A percentile compares a stretch with the other conserved stretches of the same genome.
phyloP scores from a whole-genome alignment of 2,113 vertebrate species.

The Phalacrocorax carbo region DNA sequence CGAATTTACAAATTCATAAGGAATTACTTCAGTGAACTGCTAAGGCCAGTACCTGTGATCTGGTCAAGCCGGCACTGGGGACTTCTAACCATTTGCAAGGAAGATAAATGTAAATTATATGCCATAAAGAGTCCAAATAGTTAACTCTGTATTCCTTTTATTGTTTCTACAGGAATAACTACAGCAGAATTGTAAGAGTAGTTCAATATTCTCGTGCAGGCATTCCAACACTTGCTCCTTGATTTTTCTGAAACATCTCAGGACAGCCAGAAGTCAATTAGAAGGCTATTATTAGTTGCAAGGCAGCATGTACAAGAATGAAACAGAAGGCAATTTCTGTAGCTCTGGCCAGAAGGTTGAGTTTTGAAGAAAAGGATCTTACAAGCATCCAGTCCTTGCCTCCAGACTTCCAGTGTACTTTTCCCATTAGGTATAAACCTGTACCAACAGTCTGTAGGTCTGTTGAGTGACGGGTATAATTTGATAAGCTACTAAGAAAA shows the following conservation, averaged over 20 bases:
- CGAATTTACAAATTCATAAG: neutral
- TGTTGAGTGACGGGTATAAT: neutral
- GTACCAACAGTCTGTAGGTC: neutral
- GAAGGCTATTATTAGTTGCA: neutral
- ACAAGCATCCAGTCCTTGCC: neutral
- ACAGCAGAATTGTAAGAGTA: neutral
- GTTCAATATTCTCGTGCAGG: neutral
- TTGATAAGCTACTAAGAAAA: neutral
- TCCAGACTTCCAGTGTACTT: neutral
- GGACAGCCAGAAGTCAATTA: neutral
- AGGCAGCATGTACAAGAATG: neutral
- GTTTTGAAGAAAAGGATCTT: neutral
- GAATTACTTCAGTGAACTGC: neutral
- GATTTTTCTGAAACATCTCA: neutral
- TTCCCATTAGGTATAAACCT: neutral
- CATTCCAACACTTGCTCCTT: neutral
- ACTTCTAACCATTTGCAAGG: neutral
- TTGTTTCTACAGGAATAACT: neutral
- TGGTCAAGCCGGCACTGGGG: neutral
- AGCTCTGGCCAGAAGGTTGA: neutral
- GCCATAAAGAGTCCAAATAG: neutral
- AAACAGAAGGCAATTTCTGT: neutral
- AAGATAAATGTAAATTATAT: neutral
- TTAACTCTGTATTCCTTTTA: neutral
- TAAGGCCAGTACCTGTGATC: neutral